These are phyloP conservation scores for Nesogale talazaci DNA, from an alignment of 2,113 vertebrate genomes.

Conservation along the genomic window DNA sequence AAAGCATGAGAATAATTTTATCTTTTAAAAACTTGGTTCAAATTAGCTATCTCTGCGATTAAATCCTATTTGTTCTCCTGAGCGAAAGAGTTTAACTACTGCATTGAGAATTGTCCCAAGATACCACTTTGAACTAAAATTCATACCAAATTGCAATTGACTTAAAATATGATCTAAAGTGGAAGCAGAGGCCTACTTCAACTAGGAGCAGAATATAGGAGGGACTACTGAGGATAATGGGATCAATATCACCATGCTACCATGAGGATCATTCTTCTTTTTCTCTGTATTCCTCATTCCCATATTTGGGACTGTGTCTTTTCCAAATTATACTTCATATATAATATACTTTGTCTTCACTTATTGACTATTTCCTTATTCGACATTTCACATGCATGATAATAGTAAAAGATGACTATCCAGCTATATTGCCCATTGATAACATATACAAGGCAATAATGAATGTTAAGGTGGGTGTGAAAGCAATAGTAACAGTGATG, in stretches of 20 bases:
- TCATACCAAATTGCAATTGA: neutral
- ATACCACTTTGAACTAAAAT: neutral
- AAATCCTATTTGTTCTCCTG: neutral
- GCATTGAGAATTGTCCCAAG: neutral
- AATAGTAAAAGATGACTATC: neutral
- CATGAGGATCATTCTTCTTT: neutral
- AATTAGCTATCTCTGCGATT: neutral
- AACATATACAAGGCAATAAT: neutral
- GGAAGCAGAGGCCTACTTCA: neutral
- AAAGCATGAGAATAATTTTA: neutral
- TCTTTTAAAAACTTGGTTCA: neutral
- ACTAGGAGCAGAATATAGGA: neutral
- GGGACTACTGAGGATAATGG: neutral
- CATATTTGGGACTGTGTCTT: neutral
- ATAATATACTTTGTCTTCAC: neutral
- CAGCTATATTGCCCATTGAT: neutral
- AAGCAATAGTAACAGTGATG: too few species aligned
- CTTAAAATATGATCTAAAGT: neutral
- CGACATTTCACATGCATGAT: neutral
- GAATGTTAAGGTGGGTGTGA: neutral
- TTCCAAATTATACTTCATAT: neutral
- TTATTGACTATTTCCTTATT: neutral
- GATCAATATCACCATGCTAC: neutral
- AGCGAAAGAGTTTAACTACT: neutral
- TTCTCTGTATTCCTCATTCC: neutral